A percentile compares a stretch with the other conserved stretches of the same genome.
phyloP scores from a whole-genome alignment of 2,113 vertebrate species.

The Pachycephala philippinensis region DNA sequence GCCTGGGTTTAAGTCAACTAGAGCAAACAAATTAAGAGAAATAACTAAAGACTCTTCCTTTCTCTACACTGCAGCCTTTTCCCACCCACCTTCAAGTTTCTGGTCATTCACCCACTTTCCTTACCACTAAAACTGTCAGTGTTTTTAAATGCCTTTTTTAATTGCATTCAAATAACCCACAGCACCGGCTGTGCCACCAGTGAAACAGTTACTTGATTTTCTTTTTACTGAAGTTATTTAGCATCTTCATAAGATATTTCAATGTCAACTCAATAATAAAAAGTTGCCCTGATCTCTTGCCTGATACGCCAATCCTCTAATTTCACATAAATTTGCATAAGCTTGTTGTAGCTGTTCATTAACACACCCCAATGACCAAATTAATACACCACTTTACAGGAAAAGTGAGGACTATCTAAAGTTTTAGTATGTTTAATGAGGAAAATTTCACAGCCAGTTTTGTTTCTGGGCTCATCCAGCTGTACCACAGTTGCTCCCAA shows the following conservation, averaged over 20 bases:
- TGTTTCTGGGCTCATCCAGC: not conserved
- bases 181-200: not conserved
- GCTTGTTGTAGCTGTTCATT: not conserved
- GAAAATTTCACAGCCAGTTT: not conserved
- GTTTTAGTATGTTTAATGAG: not conserved
- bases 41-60: not conserved
- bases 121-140: not conserved
- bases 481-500: not conserved
- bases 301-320: not conserved
- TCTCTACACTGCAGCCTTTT: not conserved
- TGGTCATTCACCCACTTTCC: not conserved
- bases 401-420: not conserved
- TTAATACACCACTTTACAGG: not conserved
- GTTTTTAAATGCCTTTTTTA: not conserved
- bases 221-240: not conserved
- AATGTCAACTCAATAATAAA: not conserved
- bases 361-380: not conserved
- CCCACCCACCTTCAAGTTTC: not conserved
- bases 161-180: not conserved
- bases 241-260: not conserved
- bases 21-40: not conserved
- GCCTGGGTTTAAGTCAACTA: not conserved
- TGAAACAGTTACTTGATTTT: not conserved
- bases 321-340: conserved; percentile 12
- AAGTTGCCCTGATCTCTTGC: not conserved